Evolutionary conservation across 2,113 vertebrate genomes (phyloP).

Genomic region (Hippopotamus amphibius): DNA sequence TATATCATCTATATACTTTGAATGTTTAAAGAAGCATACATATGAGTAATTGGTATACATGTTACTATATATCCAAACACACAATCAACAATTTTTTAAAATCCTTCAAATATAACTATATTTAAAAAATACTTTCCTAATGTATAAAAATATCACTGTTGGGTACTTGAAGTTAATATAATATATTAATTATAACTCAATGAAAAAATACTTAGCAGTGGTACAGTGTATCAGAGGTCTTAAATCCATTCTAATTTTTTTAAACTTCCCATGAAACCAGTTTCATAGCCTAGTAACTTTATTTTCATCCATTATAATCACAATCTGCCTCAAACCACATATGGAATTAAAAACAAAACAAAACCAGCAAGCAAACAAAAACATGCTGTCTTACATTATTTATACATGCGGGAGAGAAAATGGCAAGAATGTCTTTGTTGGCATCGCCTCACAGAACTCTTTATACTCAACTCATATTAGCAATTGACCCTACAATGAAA

Average conservation of each 20-base stretch:
- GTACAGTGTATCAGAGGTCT: not conserved
- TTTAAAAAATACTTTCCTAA: not conserved
- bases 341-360: slow-evolving; percentile 23
- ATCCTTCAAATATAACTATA: not conserved
- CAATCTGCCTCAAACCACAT: not conserved
- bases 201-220: not conserved
- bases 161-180: not conserved
- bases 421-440: not conserved
- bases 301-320: not conserved
- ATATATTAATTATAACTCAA: not conserved
- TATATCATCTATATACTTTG: not conserved
- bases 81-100: not conserved
- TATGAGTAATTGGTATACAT: not conserved
- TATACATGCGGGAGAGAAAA: not conserved
- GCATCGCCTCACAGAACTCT: not conserved
- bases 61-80: not conserved
- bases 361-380: not conserved
- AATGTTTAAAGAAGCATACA: not conserved
- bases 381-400: not conserved
- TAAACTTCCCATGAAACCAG: not conserved
- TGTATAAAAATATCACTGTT: not conserved
- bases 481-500: not conserved
- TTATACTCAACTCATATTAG: not conserved
- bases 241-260: not conserved
- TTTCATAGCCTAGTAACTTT: not conserved